Percentiles rank a stretch among this genome's conserved stretches.
Conservation (phyloP, 37 sponge, comb jelly and placozoan species). For the Ianthella basta region DNA sequence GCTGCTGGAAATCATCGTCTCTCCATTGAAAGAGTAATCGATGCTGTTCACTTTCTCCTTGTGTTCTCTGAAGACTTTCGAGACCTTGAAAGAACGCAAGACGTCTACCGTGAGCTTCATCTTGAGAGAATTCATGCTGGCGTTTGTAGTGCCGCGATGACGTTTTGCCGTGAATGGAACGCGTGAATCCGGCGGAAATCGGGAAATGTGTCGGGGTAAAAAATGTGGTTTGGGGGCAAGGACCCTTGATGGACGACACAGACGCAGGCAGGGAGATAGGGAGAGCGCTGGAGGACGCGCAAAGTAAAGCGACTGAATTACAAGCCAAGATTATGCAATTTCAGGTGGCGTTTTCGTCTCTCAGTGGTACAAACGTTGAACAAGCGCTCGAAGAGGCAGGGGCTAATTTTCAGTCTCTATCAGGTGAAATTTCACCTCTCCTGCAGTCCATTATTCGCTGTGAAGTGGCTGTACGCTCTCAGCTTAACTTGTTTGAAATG, state of each 20-base stretch:
- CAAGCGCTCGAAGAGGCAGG: background rate
- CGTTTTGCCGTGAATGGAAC: background rate
- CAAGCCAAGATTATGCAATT: no score
- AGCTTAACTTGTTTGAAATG: no score
- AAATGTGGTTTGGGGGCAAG: no score
- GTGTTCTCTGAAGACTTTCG: slow-evolving; percentile 98
- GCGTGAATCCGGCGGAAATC: background rate
- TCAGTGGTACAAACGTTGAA: no score
- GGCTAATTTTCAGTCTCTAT: background rate
- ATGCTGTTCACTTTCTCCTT: slow-evolving; percentile 86
- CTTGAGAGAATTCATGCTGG: background rate
- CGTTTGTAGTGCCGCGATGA: background rate
- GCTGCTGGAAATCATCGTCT: slow-evolving; percentile 92
- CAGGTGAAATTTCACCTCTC: background rate
- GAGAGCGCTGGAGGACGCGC: no score
- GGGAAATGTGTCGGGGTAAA: background rate
- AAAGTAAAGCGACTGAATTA: no score
- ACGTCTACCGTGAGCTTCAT: slow-evolving; percentile 95
- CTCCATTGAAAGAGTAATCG: slow-evolving; percentile 91
- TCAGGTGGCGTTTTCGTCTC: no score
- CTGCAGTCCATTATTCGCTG: slow-evolving; percentile 2
- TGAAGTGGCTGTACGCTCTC: background rate
- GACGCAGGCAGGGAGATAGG: no score
- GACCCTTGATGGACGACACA: no score
- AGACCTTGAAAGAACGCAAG: slow-evolving; percentile 83